A percentile compares a stretch with the other conserved stretches of the same genome.
Conservation (phyloP, 2,888 invertebrate species). For the Phyllotreta cruciferae region DNA sequence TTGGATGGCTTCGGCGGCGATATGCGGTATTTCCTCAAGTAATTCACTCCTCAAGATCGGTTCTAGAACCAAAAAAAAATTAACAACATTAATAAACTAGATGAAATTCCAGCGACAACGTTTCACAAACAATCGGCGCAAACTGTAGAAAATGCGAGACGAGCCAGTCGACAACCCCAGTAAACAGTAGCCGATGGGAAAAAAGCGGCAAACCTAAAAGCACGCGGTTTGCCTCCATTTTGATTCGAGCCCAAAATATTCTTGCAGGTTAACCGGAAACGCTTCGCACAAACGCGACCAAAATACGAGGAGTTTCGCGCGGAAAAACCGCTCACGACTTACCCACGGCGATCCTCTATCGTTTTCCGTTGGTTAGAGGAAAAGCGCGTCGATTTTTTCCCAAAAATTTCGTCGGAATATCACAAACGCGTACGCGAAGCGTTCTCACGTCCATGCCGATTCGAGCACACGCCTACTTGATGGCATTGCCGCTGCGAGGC, state of each 20-base stretch:
- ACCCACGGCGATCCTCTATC: constrained; percentile 35
- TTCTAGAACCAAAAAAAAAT: constrained; percentile 61
- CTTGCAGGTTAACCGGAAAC: constrained; percentile 61
- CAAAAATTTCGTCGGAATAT: constrained; percentile 47
- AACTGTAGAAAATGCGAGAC: constrained; percentile 24
- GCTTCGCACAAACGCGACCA: constrained; percentile 44
- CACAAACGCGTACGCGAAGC: constrained; percentile 44
- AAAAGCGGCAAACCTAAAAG: constrained; percentile 54
- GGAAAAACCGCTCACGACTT: constrained; percentile 40
- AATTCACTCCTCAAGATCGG: constrained; percentile 67
- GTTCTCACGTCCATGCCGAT: constrained; percentile 53
- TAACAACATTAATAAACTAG: constrained; percentile 22
- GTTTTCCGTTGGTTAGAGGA: constrained; percentile 38
- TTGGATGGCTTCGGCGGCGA: constrained; percentile 69
- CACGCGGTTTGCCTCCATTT: constrained; percentile 61
- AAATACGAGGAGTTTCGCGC: constrained; percentile 33
- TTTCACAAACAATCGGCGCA: constrained; percentile 14
- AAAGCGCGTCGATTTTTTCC: constrained; percentile 42
- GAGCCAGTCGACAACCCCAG: constrained; percentile 34
- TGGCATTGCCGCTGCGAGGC: constrained; percentile 53
- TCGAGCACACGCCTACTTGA: constrained; percentile 43
- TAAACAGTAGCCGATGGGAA: constrained; percentile 34
- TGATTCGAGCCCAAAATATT: constrained; percentile 56
- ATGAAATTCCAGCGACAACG: constrained; percentile 23
- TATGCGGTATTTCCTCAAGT: constrained; percentile 72